Base-by-base conservation (phyloP, 2,888 invertebrate genomes). In the Plemyria rubiginata region DNA sequence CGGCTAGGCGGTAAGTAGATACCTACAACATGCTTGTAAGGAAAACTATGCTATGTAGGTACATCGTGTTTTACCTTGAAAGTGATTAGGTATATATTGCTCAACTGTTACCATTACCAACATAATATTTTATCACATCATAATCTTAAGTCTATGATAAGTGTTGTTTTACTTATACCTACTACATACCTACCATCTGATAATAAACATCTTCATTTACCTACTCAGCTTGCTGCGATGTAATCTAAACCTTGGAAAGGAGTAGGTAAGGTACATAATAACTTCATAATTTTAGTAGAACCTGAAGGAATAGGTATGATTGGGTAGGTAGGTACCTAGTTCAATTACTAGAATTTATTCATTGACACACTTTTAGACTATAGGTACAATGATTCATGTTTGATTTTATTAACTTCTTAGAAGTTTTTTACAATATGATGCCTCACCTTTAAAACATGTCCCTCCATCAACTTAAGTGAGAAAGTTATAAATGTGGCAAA, bases 1-100 rank as follows among this genome's bases (percentile, higher is more conserved):
- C 95, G 94, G 77, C 94, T 98, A 70, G 96, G 97, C 89, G 94
- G 98, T 98, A 78, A 84, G 81, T 59, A n/a, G n/a, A n/a, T n/a
- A n/a, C n/a, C n/a, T n/a, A 13, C n/a, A 43, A 41, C 32, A 32
- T 38, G 6, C 48, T 48, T 38, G 36, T 32, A 6, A 46, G 54
- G 54, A 58, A 58, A 58, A 38, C 3, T n/a, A n/a, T n/a, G n/a
- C n/a, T n/a, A n/a, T n/a, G n/a, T n/a, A n/a, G 36, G 3, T 9
- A 7, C 8, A 29, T 32, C 6, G 6, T 38, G 36, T 38, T 38
- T 32, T 38, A 38, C 36, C 36, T 9, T 38, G 11, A 38, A n/a
- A n/a, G n/a, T n/a, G n/a, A n/a, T n/a, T n/a, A n/a, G n/a, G n/a
- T n/a, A n/a, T n/a, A n/a, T n/a, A n/a, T n/a, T n/a, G n/a, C n/a